phyloP scores from a whole-genome alignment of 2,797 vertebrate genomes.

The Eulemur albifrons region DNA sequence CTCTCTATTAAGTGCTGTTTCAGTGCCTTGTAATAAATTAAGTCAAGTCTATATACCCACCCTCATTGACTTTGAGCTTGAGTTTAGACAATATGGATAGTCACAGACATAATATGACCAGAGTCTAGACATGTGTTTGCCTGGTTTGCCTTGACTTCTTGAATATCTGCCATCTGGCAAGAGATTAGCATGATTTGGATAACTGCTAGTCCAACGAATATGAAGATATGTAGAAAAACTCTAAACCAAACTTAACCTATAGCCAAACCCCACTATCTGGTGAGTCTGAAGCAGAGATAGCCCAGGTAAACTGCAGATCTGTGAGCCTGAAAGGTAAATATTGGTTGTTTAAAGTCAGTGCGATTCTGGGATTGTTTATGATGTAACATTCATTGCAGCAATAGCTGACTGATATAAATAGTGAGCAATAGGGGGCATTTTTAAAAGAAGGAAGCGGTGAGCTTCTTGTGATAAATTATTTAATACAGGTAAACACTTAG shows the following conservation, averaged over 20 bases:
- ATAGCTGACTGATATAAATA: neutral
- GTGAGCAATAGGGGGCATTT: neutral
- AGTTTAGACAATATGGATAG: neutral
- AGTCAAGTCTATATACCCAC: neutral
- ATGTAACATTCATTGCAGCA: neutral
- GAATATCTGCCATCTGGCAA: neutral
- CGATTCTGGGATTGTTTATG: neutral
- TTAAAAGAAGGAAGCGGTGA: neutral
- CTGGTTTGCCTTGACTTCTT: neutral
- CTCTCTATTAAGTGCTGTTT: neutral
- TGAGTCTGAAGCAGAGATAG: neutral
- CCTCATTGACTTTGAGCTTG: neutral
- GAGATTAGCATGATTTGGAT: neutral
- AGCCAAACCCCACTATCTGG: neutral
- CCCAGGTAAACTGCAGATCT: neutral
- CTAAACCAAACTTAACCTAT: neutral
- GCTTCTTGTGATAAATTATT: neutral
- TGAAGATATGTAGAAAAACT: neutral
- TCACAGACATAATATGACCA: neutral
- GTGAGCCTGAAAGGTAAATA: neutral
- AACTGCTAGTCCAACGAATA: neutral
- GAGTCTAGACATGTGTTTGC: no score
- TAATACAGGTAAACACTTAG: neutral
- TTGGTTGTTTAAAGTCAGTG: neutral
- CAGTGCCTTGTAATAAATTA: neutral